Base-by-base conservation (phyloP, 2,888 invertebrate species). In the Rotaria socialis region DNA sequence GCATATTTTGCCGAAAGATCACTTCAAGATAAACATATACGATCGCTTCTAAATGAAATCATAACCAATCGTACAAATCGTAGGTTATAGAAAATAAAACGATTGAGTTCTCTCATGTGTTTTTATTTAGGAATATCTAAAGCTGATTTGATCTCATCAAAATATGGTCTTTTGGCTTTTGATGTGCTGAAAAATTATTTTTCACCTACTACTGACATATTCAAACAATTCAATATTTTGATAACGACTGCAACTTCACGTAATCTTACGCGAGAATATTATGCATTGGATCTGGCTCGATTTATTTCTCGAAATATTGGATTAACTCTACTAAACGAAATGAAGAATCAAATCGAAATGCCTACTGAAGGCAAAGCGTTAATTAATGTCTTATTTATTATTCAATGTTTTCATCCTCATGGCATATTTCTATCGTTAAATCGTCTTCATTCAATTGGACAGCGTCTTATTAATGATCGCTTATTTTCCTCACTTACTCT, bases 351-450 rank as follows among this genome's bases (percentile, higher is more conserved):
- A 75, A 2, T 5, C 22, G 22, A 75, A 19, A 43, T 75, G 0
- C 75, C 6, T 22, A 75, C 75, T 10, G 75, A 75, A 75, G 75
- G 75, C 19, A 75, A 75, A 43, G 75, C 75, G 24, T 43, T 75
- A 43, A 22, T 75, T 22, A 75, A 75, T 24, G 75, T 24, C 24
- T 24, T 75, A 41, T 75, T 41, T 43, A 24, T 43, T 43, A 43
- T 75, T 75, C 75, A 75, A 24, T 75, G 75, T 43, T 75, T 75
- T 24, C 43, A 75, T 22, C 75, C 75, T 43, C 3, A 24, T 75
- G 75, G 75, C 7, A 75, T 75, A 10, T 24, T 43, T 43, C 43
- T 75, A 10, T 41, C 41, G 8, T 43, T 75, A 24, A 43, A 41
- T 14, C 75, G 75, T 43, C 75, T 75, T 24, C 19, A 75, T 22